These are phyloP conservation scores for Typhlichthys subterraneus DNA, from an alignment of 2,797 vertebrate genomes.

Conservation along the genomic window DNA sequence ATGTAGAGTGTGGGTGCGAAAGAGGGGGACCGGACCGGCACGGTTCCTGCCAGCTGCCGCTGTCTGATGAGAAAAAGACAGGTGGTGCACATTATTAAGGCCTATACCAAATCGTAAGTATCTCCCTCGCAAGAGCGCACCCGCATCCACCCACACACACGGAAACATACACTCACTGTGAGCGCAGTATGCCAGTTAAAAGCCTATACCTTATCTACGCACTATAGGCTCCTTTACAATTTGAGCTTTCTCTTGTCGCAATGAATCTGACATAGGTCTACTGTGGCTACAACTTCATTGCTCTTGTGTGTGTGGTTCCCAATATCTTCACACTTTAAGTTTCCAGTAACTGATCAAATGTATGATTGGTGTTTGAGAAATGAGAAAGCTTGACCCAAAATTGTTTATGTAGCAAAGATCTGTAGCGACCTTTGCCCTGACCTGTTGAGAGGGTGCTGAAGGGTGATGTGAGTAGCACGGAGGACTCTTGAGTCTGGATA, in stretches of 20 bases:
- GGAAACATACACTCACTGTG: constrained; percentile 41
- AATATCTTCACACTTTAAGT: not conserved
- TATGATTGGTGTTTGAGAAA: constrained; percentile 4
- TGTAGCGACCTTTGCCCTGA: constrained; percentile 48
- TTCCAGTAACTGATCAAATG: not conserved
- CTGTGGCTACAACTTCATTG: not conserved
- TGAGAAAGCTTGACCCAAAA: constrained; percentile 8
- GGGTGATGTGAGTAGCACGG: constrained; percentile 21
- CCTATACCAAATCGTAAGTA: constrained; percentile 38
- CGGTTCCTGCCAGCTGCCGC: constrained; percentile 68
- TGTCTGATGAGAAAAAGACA: constrained; percentile 73
- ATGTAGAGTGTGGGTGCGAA: constrained; percentile 26
- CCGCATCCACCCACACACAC: constrained; percentile 21
- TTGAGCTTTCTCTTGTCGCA: constrained; percentile 8
- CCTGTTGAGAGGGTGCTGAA: constrained; percentile 41
- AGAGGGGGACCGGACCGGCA: constrained; percentile 48
- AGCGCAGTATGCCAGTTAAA: constrained; percentile 17
- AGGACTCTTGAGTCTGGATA: not conserved
- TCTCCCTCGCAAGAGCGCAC: constrained; percentile 10
- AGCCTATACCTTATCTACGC: constrained; percentile 10
- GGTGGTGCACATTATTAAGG: constrained; percentile 65
- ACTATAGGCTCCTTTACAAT: constrained; percentile 25
- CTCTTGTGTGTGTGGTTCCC: not conserved
- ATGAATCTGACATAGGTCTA: not conserved
- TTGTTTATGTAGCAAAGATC: constrained; percentile 48